These are phyloP conservation scores for Otolemur garnettii DNA, from an alignment of 2,113 vertebrate genomes.

Conservation along the genomic window DNA sequence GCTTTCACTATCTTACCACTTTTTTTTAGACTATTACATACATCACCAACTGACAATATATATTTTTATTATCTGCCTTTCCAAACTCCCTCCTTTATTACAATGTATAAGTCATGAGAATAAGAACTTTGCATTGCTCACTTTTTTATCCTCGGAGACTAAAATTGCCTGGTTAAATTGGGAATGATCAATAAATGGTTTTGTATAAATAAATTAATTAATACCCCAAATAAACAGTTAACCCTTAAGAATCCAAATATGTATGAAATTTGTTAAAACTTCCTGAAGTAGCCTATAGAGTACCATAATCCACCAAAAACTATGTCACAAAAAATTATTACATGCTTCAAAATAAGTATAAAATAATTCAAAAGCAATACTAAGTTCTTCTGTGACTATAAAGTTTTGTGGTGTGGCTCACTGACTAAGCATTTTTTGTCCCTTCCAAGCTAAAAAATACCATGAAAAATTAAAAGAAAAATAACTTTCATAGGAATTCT, in stretches of 20 bases:
- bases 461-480: background rate
- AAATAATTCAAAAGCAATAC: background rate
- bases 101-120: background rate
- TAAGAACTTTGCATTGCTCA: background rate
- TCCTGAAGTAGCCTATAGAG: background rate
- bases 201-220: background rate
- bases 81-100: background rate
- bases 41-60: background rate
- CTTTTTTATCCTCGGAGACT: background rate
- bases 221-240: background rate
- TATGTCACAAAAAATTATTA: background rate
- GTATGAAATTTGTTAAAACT: background rate
- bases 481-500: background rate
- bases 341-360: background rate
- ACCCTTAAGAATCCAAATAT: background rate
- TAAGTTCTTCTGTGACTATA: background rate
- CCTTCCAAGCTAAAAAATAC: background rate
- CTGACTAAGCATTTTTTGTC: background rate
- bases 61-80: background rate
- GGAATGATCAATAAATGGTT: background rate
- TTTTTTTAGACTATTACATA: background rate
- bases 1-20: background rate
- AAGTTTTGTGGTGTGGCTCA: background rate
- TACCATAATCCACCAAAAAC: conserved; percentile 8
- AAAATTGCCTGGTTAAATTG: background rate